A percentile compares a stretch with the other conserved stretches of the same genome.
Conservation (phyloP, 2,797 vertebrate genomes). For the Threskiornis aethiopicus region DNA sequence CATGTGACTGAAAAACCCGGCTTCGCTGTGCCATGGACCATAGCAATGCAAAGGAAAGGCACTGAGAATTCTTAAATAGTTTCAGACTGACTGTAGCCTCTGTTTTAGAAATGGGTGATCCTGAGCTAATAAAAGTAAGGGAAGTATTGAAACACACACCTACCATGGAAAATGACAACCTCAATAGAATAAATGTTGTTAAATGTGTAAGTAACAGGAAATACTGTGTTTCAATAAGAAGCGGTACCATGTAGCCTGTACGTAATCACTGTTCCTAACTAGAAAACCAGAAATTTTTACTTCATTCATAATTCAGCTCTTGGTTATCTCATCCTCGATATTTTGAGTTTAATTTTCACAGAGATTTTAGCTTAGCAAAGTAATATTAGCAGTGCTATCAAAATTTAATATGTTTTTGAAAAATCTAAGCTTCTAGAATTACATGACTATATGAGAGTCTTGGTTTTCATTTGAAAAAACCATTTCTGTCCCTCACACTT, state of each 20-base stretch:
- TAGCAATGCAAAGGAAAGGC: not conserved
- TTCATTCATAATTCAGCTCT: constrained; percentile 2
- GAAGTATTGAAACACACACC: not conserved
- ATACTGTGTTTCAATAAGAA: not conserved
- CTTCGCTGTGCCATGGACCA: not conserved
- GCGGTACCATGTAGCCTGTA: not conserved
- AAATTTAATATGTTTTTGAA: not conserved
- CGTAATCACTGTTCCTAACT: not conserved
- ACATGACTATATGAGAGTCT: not conserved
- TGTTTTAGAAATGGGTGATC: not conserved
- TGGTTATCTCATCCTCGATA: not conserved
- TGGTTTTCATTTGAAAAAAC: not conserved
- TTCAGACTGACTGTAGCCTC: not conserved
- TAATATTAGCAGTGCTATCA: not conserved
- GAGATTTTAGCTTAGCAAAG: not conserved
- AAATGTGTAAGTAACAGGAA: not conserved
- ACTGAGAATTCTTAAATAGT: not conserved
- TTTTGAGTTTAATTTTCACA: not conserved
- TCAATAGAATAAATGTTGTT: not conserved
- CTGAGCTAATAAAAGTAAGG: not conserved
- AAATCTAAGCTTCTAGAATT: not conserved
- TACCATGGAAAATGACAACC: not conserved
- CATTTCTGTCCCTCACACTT: not conserved
- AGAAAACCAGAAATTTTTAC: not conserved
- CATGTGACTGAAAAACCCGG: not conserved